A percentile compares a stretch with the other conserved stretches of the same genome.
Evolutionary conservation across 2,888 invertebrate genomes (phyloP).

Genomic region (Meloe dianella): DNA sequence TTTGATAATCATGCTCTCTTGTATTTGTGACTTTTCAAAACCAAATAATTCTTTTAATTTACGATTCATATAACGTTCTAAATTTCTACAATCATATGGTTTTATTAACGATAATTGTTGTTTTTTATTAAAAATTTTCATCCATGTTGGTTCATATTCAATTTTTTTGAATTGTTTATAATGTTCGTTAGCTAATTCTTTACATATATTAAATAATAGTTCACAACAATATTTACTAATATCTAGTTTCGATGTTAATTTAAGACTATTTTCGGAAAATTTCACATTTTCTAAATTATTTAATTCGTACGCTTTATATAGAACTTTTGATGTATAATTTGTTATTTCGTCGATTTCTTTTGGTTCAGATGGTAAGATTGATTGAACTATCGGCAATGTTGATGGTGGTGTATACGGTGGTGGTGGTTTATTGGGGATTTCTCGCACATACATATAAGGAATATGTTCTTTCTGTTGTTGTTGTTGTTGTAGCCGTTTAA

Average conservation of each 20-base stretch:
- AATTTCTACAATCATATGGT: constrained; percentile 60
- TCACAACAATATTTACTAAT: constrained; percentile 63
- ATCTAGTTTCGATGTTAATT: constrained; percentile 44
- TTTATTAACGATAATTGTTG: constrained; percentile 55
- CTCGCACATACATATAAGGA: constrained; percentile 66
- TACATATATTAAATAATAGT: constrained; percentile 69
- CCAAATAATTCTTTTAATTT: constrained; percentile 64
- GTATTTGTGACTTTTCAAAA: constrained; percentile 61
- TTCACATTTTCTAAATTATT: constrained; percentile 48
- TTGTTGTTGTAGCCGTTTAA: constrained; percentile 65
- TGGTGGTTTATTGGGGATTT: constrained; percentile 77
- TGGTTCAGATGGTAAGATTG: constrained; percentile 58
- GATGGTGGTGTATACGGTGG: constrained; percentile 75
- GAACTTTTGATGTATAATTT: constrained; percentile 58
- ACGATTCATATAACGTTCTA: constrained; percentile 62
- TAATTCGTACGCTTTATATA: constrained; percentile 58
- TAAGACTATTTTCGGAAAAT: constrained; percentile 51
- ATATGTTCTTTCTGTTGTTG: constrained; percentile 63
- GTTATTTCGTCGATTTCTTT: constrained; percentile 61
- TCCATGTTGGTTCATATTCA: constrained; percentile 63
- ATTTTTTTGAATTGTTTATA: constrained; percentile 59
- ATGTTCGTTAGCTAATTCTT: constrained; percentile 64
- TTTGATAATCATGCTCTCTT: constrained; percentile 66
- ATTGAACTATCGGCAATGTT: constrained; percentile 46
- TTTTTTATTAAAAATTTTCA: constrained; percentile 54